phyloP scores from a whole-genome alignment of 2,113 vertebrate genomes.

The Engraulis encrasicolus region DNA sequence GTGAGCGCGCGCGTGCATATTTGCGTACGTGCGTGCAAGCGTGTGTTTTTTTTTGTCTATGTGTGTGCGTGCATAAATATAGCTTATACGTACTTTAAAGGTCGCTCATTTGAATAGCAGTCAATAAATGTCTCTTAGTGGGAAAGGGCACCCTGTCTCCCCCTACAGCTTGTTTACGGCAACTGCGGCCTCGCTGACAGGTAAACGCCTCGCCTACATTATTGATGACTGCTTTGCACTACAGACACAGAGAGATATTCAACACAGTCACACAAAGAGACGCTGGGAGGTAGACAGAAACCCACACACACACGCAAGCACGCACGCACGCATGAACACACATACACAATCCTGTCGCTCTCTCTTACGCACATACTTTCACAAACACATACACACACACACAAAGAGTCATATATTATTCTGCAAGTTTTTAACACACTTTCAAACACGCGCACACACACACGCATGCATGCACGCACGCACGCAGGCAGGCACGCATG shows the following conservation, averaged over 20 bases:
- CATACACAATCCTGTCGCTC: no score
- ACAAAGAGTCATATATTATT: no score
- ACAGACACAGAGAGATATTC: neutral
- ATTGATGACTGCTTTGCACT: conserved; percentile 30
- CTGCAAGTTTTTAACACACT: no score
- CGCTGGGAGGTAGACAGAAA: no score
- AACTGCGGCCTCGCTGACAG: conserved; percentile 52
- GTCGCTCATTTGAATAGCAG: conserved; percentile 76
- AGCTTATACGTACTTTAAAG: conserved; percentile 61
- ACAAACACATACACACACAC: neutral
- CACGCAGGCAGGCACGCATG: no score
- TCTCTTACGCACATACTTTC: neutral
- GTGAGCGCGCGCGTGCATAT: neutral
- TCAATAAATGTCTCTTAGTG: conserved; percentile 65
- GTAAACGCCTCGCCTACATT: conserved; percentile 51
- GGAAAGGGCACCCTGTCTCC: conserved; percentile 64
- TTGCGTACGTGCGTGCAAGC: neutral
- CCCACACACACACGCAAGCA: neutral
- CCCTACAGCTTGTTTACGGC: conserved; percentile 64
- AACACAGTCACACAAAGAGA: neutral
- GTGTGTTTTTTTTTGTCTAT: no score
- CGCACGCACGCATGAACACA: conserved; percentile 36
- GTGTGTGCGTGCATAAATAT: conserved; percentile 30
- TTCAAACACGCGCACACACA: no score
- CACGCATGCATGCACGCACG: no score